Evolutionary conservation across 2,888 invertebrate genomes (phyloP).

Genomic region (Pelosia muscerda): DNA sequence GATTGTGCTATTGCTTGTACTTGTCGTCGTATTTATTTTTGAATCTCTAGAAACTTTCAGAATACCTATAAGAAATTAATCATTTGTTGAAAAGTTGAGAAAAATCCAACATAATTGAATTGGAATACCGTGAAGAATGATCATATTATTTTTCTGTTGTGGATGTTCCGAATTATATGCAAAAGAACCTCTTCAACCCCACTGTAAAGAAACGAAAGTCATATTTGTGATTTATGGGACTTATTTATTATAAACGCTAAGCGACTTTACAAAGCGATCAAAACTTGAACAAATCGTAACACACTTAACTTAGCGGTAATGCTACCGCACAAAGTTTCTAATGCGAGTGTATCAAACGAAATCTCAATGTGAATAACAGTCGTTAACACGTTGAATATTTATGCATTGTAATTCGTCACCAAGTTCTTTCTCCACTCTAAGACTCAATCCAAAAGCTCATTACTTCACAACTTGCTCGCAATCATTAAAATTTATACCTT

Average conservation of each 20-base stretch:
- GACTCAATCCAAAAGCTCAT: constrained; percentile 67
- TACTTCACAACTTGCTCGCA: constrained; percentile 72
- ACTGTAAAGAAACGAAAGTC: not conserved
- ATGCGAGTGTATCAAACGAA: constrained; percentile 40
- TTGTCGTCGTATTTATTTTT: not conserved
- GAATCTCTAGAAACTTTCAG: not conserved
- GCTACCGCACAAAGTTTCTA: constrained; percentile 18
- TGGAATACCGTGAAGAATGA: not conserved
- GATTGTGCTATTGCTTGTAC: not conserved
- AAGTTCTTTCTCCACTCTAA: constrained; percentile 52
- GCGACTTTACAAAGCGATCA: constrained; percentile 14
- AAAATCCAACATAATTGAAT: not conserved
- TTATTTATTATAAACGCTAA: constrained; percentile 10
- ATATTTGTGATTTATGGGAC: constrained; percentile 5
- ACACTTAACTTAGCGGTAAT: constrained; percentile 4
- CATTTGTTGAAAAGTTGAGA: not conserved
- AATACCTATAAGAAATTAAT: not conserved
- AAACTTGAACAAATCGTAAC: constrained; percentile 9
- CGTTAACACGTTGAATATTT: constrained; percentile 55
- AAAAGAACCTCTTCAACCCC: not conserved
- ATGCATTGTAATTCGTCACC: constrained; percentile 59
- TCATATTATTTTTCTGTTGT: not conserved
- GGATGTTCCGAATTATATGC: not conserved
- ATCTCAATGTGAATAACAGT: constrained; percentile 46
- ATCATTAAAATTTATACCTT: constrained; percentile 80